Percentiles rank a stretch among this genome's conserved stretches.
phyloP scores from a whole-genome alignment of 2,797 vertebrate genomes.

The Yasuhikotakia modesta region DNA sequence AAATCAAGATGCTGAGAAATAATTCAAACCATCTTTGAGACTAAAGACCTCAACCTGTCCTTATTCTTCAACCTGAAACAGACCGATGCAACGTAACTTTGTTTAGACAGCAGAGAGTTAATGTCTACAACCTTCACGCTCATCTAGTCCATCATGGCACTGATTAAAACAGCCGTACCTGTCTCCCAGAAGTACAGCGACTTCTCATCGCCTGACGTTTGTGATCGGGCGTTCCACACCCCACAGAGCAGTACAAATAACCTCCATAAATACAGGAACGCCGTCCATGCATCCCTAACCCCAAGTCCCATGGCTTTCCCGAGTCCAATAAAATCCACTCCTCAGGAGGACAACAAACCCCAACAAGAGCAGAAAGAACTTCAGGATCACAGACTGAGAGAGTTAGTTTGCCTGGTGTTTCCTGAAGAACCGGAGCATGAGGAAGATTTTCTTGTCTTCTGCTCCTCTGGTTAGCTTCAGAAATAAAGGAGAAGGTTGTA shows the following conservation, averaged over 20 bases:
- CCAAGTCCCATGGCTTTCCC: conserved; percentile 79
- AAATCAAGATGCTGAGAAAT: conserved; percentile 39
- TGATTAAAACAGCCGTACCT: conserved; percentile 76
- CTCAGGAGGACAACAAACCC: conserved; percentile 53
- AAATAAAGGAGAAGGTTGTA: conserved; percentile 66
- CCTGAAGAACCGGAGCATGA: conserved; percentile 56
- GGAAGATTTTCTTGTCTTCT: conserved; percentile 52
- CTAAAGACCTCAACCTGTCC: neutral
- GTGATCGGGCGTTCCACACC: conserved; percentile 73
- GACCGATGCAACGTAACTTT: conserved; percentile 20
- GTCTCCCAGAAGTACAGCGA: conserved; percentile 94
- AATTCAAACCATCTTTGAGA: conserved; percentile 19
- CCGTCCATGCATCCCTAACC: conserved; percentile 68
- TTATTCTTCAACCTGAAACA: neutral
- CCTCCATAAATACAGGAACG: conserved; percentile 71
- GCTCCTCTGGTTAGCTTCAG: conserved; percentile 62
- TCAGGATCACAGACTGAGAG: conserved; percentile 28
- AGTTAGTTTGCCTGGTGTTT: conserved; percentile 52
- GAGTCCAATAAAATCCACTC: conserved; percentile 78
- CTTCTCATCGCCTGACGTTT: conserved; percentile 82
- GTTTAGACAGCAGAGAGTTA: neutral
- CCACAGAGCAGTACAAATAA: conserved; percentile 78
- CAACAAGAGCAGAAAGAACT: conserved; percentile 45
- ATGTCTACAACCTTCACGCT: neutral
- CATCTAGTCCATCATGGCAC: conserved; percentile 14